Conservation (phyloP, 2,797 vertebrate genomes). For the Pseudotriccus pelzelni region DNA sequence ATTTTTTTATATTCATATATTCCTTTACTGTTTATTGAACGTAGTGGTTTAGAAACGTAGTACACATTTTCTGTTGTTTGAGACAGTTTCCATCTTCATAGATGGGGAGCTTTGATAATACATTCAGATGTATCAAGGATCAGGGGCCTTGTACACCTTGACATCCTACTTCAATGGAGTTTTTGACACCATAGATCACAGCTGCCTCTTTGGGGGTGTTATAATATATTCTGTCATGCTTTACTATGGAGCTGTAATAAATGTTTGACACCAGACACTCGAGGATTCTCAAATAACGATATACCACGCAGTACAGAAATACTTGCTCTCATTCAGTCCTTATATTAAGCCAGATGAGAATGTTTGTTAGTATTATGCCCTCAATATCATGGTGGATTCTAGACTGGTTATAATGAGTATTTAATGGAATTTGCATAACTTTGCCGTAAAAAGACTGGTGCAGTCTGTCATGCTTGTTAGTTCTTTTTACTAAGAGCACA, state of each 20-base stretch:
- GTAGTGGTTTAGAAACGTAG: neutral
- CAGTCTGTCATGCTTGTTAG: neutral
- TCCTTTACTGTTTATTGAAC: neutral
- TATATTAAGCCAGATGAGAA: neutral
- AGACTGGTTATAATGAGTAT: neutral
- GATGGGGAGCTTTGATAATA: neutral
- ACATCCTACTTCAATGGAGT: neutral
- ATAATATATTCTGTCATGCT: neutral
- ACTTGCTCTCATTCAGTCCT: neutral
- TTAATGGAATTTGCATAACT: neutral
- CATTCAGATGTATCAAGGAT: neutral
- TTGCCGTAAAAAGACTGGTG: neutral
- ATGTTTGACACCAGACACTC: neutral
- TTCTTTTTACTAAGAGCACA: neutral
- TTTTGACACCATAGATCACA: conserved; percentile 22
- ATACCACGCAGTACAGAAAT: neutral
- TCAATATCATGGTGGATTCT: neutral
- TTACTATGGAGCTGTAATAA: neutral
- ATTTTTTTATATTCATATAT: neutral
- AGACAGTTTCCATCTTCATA: neutral
- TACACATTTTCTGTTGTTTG: neutral
- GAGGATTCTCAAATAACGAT: neutral
- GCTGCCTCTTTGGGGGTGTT: neutral
- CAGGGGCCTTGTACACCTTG: neutral
- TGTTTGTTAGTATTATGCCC: neutral